phyloP scores from a whole-genome alignment of 2,113 vertebrate species.

The Nannobrachium achirus region DNA sequence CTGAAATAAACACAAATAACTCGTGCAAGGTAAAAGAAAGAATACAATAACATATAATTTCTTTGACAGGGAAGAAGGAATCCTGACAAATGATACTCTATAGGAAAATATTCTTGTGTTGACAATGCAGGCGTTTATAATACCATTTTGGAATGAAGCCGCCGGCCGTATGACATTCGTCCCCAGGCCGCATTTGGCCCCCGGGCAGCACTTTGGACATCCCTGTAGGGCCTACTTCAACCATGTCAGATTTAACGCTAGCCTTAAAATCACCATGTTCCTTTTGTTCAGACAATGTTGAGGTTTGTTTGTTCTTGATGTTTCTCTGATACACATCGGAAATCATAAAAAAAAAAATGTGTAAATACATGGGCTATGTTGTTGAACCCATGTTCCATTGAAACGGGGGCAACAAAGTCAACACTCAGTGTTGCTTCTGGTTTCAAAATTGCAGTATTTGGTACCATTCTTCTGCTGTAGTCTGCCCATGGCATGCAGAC shows the following conservation, averaged over 20 bases:
- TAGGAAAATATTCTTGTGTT: no score
- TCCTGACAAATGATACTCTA: no score
- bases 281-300: neutral
- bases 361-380: conserved; percentile 14
- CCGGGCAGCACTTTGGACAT: no score
- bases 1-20: no score
- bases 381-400: conserved; percentile 14
- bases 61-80: no score
- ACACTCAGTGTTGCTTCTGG: conserved; percentile 5
- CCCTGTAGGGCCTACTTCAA: conserved; percentile 24
- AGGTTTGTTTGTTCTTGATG: conserved; percentile 32
- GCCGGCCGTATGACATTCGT: no score
- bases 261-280: conserved; percentile 61
- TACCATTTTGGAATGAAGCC: no score
- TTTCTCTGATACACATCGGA: conserved; percentile 37
- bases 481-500: conserved; percentile 25
- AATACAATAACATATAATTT: no score
- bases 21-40: no score
- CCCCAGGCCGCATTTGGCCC: no score
- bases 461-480: conserved; percentile 53
- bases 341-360: conserved; percentile 12
- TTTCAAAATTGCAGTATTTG: conserved; percentile 50
- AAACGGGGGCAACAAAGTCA: conserved; percentile 1
- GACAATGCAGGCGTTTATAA: no score
- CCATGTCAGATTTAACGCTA: conserved; percentile 44